Percentiles rank a stretch among this genome's conserved stretches.
phyloP scores from a whole-genome alignment of 2,888 invertebrate genomes.

The Epinotia nisella region DNA sequence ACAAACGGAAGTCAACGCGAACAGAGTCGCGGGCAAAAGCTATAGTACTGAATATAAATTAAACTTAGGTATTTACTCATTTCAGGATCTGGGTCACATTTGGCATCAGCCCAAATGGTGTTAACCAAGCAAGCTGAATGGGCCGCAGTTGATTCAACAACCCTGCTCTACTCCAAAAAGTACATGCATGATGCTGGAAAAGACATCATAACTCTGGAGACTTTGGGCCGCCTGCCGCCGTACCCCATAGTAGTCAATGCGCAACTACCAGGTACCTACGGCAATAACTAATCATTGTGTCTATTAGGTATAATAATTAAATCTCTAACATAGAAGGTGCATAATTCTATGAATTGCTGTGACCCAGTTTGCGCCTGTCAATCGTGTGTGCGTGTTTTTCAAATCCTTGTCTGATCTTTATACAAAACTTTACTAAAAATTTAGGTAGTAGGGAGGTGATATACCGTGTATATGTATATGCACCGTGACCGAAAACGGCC shows the following conservation, averaged over 20 bases:
- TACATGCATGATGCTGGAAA: slow-evolving; percentile 84
- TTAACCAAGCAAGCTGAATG: slow-evolving; percentile 85
- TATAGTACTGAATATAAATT: not conserved
- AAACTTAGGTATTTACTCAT: slow-evolving; percentile 41
- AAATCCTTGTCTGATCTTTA: too few species aligned
- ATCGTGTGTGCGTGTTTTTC: too few species aligned
- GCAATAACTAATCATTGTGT: not conserved
- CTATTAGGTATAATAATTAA: too few species aligned
- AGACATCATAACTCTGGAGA: slow-evolving; percentile 84
- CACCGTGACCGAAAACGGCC: too few species aligned
- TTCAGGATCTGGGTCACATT: slow-evolving; percentile 85
- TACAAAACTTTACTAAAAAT: too few species aligned
- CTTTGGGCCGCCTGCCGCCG: slow-evolving; percentile 87
- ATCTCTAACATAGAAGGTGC: too few species aligned
- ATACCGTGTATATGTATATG: too few species aligned
- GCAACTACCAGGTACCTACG: slow-evolving; percentile 80
- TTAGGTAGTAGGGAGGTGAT: too few species aligned
- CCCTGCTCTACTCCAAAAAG: slow-evolving; percentile 81
- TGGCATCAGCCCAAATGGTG: slow-evolving; percentile 86
- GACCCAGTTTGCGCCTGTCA: too few species aligned
- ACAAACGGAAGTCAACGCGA: too few species aligned
- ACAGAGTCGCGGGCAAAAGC: too few species aligned
- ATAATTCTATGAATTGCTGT: too few species aligned
- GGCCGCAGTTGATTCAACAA: slow-evolving; percentile 87
- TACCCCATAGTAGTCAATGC: slow-evolving; percentile 87